Base-by-base conservation (phyloP, 2,797 vertebrate genomes). In the Acanthurus lineatus region DNA sequence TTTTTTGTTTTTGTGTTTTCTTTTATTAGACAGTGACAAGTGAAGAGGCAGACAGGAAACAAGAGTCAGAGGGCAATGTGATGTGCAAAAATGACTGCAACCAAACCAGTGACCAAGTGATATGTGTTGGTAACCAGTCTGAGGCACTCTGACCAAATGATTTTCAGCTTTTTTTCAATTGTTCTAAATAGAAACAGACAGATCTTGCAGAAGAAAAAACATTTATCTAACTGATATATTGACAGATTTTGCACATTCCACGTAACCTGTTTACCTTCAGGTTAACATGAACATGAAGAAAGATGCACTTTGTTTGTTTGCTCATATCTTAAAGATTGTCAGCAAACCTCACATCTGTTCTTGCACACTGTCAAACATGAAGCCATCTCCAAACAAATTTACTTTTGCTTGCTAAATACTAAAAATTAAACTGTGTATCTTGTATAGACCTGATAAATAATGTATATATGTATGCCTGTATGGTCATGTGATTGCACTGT, bases 401-500 rank as follows among this genome's bases (percentile, higher is more conserved):
- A 68, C 74, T 64, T 88, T 88, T 87, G 90, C 86, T 91, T 89
- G 89, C 86, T 88, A 12, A 83, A 85, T 74, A 73, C 47, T 84
- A 28, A 54, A 63, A 80, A 66, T 77, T 65, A 48, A 88, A 76
- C 38, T 83, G 72, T 78, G 57, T 86, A 64, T 54, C 9, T 68
- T 86, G 53, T 87, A 66, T 82, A 66, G 62, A 84, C 28, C 52
- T 71, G 59, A 56, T 74, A 22, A 84, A 56, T 74, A 35, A 69
- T 28, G 47, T 73, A 56, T 72, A 44, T 80, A 70, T 20, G 48
- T 70, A 85, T 80, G 22, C 42, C 47, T 79, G 70, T 78, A 57
- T 51, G 63, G 40, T 86, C 12, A 66, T 63, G 69, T 86, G 74
- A 83, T 78, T 82, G 58, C 65, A 76, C 70, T 85, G 73, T 75